Evolutionary conservation across 2,888 invertebrate species (phyloP).

Genomic region (Ochropleura plecta): DNA sequence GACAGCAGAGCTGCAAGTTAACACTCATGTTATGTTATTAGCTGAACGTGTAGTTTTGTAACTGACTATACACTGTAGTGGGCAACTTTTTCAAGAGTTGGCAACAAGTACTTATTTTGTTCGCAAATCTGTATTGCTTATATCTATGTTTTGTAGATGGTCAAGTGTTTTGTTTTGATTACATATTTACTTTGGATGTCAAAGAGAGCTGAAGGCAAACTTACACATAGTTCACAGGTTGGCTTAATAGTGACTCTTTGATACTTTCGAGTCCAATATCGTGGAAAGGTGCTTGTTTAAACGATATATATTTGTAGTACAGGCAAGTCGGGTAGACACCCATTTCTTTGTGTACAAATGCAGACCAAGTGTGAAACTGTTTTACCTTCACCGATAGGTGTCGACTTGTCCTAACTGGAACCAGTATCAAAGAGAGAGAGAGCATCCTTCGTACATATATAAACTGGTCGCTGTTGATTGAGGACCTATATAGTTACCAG

Average conservation of each 20-base stretch:
- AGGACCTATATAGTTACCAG: no score
- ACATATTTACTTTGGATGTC: background rate
- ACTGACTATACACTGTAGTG: slow-evolving; percentile 33
- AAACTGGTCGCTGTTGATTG: background rate
- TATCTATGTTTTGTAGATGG: background rate
- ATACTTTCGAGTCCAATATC: background rate
- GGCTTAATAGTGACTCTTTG: background rate
- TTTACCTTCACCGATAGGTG: background rate
- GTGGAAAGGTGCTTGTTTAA: background rate
- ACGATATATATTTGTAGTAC: background rate
- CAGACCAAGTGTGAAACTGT: background rate
- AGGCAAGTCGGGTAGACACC: background rate
- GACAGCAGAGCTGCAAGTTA: slow-evolving; percentile 39
- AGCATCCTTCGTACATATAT: background rate
- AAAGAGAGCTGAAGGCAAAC: background rate
- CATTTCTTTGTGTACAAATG: background rate
- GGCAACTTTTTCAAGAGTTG: slow-evolving; percentile 30
- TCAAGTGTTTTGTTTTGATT: background rate
- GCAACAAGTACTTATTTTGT: slow-evolving; percentile 26
- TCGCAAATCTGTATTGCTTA: background rate
- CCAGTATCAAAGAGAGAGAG: background rate
- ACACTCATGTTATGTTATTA: slow-evolving; percentile 24
- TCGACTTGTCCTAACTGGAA: background rate
- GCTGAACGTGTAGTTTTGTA: slow-evolving; percentile 41
- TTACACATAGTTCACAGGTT: background rate